Evolutionary conservation across 2,797 vertebrate genomes (phyloP), one percentile per base, ranked within the genome.

Genomic region (Lophotriccus pileatus): DNA sequence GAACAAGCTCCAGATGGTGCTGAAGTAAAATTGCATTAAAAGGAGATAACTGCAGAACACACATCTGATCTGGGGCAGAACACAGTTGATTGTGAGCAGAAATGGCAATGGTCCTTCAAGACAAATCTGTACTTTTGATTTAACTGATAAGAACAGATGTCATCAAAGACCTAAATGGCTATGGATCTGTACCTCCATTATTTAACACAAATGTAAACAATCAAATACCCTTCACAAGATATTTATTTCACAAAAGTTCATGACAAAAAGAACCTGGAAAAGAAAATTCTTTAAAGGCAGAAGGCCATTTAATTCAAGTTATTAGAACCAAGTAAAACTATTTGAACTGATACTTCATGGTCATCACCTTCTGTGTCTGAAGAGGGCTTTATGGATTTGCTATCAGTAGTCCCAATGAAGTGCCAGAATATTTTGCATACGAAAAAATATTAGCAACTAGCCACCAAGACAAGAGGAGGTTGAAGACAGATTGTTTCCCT

Each of bases 261-360:
- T 69, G 10, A 67, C 37, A n/a, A 73, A 91, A 53, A 63, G 22
- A 11, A 77, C 12, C 6, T 50, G 30, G 37, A 43, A 87, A 95
- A 85, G 17, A 73, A 72, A 87, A 62, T 6, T 43, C 18, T 37
- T 82, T 49, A 55, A 83, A 91, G 27, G 16, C 20, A 91, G 39
- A 83, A 80, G 15, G 14, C 32, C 17, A 27, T 88, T 93, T 94
- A 84, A 92, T 83, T 73, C 30, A 64, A 34, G 23, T 74, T 62
- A 50, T 34, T 81, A 68, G 74, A 84, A 52, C 10, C 6, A 22
- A 49, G 3, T 50, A 60, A 69, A 89, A 47, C 34, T 0, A 53
- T 59, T 68, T 89, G 27, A 69, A 79, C 23, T 67, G 41, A 46
- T 62, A 53, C 24, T 55, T 24, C 27, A 43, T 47, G 20, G 9